Base-by-base conservation (phyloP, 2,113 vertebrate species). In the Pygoscelis adeliae region DNA sequence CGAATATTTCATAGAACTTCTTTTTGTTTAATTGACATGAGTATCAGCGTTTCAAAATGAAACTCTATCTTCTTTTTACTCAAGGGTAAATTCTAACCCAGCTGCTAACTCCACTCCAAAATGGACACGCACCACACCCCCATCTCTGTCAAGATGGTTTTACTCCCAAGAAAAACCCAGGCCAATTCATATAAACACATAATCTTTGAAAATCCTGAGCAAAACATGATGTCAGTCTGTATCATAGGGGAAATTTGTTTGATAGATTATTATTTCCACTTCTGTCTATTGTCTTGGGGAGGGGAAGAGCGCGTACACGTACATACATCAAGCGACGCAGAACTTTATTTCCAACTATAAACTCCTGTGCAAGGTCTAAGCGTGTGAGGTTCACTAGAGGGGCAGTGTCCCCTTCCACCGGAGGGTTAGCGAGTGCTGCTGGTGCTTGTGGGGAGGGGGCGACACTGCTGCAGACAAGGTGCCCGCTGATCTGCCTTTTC, bases 381-480 rank as follows among this genome's bases (percentile, higher is more conserved):
- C 38, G 8, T 1, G 2, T 34, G n/a, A 50, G 70, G 30, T 27
- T 70, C 27, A 4, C 22, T 6, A 0, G 1, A 10, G 56, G 53
- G 71, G 16, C 23, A 14, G 44, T 2, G 23, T 70, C 10, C 5
- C 3, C 12, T 27, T 27, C 14, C 22, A 2, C 15, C 2, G 4
- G 10, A 5, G 56, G 69, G 22, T 20, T 4, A 14, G 42, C 2
- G 1, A 6, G 18, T 11, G 42, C 47, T 27, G 34, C 27, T 21
- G 26, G 16, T 13, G 38, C 26, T n/a, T 2, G 2, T 13, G 44
- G 59, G 22, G 46, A 32, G 25, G 16, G 14, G 36, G 53, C 32
- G 3, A 2, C 0, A 21, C 32, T 58, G 59, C 38, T 38, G 79
- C 13, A 5, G 46, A 18, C 3, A 1, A 13, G 5, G 32, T 34